Evolutionary conservation across 2,888 invertebrate species (phyloP).

Genomic region (Dicyrtomina minuta): DNA sequence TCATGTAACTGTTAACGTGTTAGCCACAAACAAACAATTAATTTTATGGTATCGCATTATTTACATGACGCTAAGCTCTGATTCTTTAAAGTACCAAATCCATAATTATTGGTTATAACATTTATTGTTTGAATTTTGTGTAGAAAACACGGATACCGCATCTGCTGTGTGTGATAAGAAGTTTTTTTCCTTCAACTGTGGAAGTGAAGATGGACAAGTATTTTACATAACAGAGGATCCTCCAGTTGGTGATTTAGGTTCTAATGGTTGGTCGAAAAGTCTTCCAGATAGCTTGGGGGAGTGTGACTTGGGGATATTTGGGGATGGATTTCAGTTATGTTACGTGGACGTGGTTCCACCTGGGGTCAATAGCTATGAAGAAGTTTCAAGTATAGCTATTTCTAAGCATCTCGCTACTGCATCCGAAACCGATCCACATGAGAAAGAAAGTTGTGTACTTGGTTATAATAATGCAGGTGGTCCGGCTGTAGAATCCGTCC

Average conservation of each 20-base stretch:
- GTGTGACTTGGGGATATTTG: not conserved
- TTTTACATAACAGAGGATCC: not conserved
- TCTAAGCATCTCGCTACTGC: not conserved
- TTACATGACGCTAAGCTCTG: no score
- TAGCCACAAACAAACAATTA: no score
- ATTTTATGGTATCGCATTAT: no score
- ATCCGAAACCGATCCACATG: not conserved
- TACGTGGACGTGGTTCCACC: not conserved
- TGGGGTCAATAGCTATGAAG: no score
- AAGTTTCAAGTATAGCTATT: not conserved
- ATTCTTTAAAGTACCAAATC: no score
- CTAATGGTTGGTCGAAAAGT: not conserved
- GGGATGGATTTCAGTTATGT: not conserved
- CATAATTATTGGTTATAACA: no score
- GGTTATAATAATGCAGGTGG: no score
- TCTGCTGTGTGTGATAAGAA: not conserved
- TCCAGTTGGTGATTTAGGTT: not conserved
- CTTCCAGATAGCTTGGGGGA: not conserved
- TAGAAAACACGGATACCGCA: no score
- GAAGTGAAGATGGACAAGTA: not conserved
- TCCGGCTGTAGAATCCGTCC: no score
- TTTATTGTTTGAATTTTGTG: no score
- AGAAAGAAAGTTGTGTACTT: not conserved
- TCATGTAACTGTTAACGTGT: no score
- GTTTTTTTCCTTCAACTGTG: not conserved